A percentile compares a stretch with the other conserved stretches of the same genome.
These are phyloP conservation scores for Hemaris fuciformis DNA, from an alignment of 2,888 invertebrate genomes.

Conservation along the genomic window DNA sequence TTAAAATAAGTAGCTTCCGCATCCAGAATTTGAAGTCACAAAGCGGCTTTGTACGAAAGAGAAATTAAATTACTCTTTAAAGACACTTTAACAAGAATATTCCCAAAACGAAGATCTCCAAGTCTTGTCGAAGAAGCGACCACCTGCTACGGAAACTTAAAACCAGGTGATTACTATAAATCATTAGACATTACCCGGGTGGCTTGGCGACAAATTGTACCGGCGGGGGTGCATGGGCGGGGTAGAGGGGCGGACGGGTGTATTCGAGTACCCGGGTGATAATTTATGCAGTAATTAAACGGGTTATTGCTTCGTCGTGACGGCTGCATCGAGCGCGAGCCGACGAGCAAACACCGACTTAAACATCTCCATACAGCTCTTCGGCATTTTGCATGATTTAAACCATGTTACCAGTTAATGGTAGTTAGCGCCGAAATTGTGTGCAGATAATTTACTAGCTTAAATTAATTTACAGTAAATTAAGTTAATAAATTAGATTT, in stretches of 20 bases:
- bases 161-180: slow-evolving; percentile 8
- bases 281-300: slow-evolving; percentile 37
- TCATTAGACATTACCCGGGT: slow-evolving; percentile 9
- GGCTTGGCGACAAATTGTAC: slow-evolving; percentile 1
- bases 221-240: slow-evolving; percentile 10
- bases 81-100: background rate
- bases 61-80: background rate
- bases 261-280: background rate
- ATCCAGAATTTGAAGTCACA: background rate
- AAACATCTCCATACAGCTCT: background rate
- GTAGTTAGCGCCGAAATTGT: background rate
- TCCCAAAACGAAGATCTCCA: background rate
- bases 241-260: background rate
- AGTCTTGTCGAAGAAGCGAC: background rate
- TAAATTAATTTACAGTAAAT: too few species aligned
- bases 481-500: too few species aligned
- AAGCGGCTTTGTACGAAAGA: background rate
- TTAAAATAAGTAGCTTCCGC: too few species aligned
- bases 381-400: background rate
- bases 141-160: slow-evolving; percentile 5
- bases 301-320: slow-evolving; percentile 31
- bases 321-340: background rate
- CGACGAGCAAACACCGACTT: background rate
- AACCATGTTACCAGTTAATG: background rate
- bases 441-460: background rate